Evolutionary conservation across 2,113 vertebrate genomes (phyloP).

Genomic region (Erinaceus europaeus): DNA sequence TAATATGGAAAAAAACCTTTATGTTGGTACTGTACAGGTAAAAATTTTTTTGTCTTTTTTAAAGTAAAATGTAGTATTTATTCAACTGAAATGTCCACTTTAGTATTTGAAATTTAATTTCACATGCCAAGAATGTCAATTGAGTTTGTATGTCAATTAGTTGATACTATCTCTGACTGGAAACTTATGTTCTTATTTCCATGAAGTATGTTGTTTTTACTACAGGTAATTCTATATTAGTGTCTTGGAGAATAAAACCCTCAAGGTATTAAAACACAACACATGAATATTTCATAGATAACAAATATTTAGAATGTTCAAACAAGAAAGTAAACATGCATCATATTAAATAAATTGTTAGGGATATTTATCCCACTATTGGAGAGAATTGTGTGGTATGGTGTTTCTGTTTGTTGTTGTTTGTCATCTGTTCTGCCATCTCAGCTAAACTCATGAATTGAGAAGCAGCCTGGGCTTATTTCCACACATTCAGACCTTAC

Average conservation of each 20-base stretch:
- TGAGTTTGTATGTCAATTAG: background rate
- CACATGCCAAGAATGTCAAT: background rate
- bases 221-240: slow-evolving; percentile 38
- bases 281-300: slow-evolving; percentile 56
- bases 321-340: slow-evolving; percentile 51
- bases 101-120: background rate
- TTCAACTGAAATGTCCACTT: background rate
- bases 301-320: slow-evolving; percentile 64
- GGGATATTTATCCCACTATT: background rate
- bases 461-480: slow-evolving; percentile 68
- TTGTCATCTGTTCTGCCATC: slow-evolving; percentile 67
- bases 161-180: slow-evolving; percentile 27
- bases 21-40: background rate
- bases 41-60: slow-evolving; percentile 7
- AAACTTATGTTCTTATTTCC: slow-evolving; percentile 39
- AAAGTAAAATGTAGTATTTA: background rate
- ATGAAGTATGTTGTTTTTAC: slow-evolving; percentile 35
- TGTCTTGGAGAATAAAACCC: slow-evolving; percentile 53
- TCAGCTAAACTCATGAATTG: slow-evolving; percentile 51
- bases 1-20: slow-evolving; percentile 10
- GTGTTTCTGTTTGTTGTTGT: slow-evolving; percentile 63
- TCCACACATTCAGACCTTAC: slow-evolving; percentile 62
- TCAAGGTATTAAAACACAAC: slow-evolving; percentile 45
- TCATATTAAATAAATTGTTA: background rate
- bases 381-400: slow-evolving; percentile 36